Evolutionary conservation across 2,113 vertebrate genomes (phyloP).

Genomic region (Pseudorectes ferrugineus): DNA sequence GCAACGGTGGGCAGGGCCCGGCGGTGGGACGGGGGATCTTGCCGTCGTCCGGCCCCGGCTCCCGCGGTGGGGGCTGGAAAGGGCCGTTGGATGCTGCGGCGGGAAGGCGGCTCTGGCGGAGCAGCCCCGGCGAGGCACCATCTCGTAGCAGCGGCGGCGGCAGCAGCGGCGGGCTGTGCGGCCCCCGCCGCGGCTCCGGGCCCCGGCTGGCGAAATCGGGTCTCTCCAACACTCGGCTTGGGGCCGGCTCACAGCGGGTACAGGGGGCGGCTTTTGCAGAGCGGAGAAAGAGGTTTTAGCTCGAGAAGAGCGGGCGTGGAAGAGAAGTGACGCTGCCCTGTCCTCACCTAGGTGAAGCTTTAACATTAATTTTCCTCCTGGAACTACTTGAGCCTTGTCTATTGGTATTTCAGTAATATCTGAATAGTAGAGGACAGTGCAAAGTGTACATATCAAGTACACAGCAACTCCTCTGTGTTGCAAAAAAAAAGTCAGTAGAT

Average conservation of each 20-base stretch:
- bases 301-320: fast-evolving
- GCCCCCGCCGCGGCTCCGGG: neutral
- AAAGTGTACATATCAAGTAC: fast-evolving
- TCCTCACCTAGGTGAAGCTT: neutral
- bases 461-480: neutral
- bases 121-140: neutral
- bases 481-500: neutral
- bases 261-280: neutral
- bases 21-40: too few relatives aligned
- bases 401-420: neutral
- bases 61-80: neutral
- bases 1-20: neutral
- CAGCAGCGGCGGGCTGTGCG: neutral
- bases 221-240: neutral
- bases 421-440: too few relatives aligned
- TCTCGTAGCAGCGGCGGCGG: neutral
- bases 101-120: neutral
- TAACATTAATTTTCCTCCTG: neutral
- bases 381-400: neutral
- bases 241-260: fast-evolving
- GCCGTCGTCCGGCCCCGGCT: neutral
- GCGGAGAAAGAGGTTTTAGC: neutral
- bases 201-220: neutral
- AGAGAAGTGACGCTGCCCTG: neutral
- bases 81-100: neutral